Evolutionary conservation across 2,113 vertebrate genomes (phyloP).

Genomic region (Parotia lawesii): DNA sequence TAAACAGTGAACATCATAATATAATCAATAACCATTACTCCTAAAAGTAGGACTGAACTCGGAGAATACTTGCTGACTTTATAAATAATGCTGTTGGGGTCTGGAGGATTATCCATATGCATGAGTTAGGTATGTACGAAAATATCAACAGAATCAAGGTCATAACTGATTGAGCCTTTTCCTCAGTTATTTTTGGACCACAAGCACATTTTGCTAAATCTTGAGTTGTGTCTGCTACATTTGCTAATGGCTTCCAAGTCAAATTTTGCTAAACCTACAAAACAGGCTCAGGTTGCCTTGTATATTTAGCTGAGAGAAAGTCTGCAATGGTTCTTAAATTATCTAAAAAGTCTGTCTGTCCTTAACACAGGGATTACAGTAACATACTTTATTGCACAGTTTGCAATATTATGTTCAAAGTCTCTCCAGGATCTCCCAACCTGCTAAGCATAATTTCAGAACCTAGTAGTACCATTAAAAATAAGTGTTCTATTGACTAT

Average conservation of each 20-base stretch:
- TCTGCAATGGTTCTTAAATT: not conserved
- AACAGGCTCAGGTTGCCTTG: not conserved
- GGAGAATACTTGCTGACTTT: not conserved
- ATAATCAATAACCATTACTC: not conserved
- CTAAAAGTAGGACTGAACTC: not conserved
- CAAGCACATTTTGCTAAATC: not conserved
- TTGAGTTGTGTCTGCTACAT: not conserved
- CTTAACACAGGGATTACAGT: not conserved
- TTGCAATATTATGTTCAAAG: not conserved
- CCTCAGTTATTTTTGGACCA: not conserved
- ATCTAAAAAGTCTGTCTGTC: not conserved
- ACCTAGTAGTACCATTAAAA: not conserved
- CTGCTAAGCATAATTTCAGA: conserved; percentile 20
- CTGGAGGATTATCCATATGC: not conserved
- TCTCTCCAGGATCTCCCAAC: not conserved
- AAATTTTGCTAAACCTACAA: not conserved
- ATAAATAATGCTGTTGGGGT: not conserved
- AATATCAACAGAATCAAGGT: not conserved
- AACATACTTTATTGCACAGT: not conserved
- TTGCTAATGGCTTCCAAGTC: not conserved
- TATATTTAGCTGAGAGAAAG: not conserved
- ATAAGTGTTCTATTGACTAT: not conserved
- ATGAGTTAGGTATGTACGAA: not conserved
- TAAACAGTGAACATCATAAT: not conserved
- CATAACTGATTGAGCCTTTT: not conserved